phyloP scores from a whole-genome alignment of 2,888 invertebrate species.

The Chalcis sispes region DNA sequence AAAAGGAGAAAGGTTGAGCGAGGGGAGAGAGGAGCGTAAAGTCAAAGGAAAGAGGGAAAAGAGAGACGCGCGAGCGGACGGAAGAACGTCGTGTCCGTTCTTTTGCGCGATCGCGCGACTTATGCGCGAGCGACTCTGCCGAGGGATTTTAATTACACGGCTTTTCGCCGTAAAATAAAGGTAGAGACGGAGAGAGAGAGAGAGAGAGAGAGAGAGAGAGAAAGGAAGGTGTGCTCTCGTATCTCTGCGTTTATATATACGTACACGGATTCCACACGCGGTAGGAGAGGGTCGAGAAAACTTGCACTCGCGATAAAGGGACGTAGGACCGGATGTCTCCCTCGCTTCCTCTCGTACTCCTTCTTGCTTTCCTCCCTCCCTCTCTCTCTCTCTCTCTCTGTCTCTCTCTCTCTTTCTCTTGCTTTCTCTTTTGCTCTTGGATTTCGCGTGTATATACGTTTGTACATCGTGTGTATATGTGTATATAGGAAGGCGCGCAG shows the following conservation, averaged over 20 bases:
- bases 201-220: slow-evolving; percentile 9
- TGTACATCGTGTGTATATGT: slow-evolving; percentile 7
- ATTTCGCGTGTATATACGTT: background rate
- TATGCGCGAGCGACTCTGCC: background rate
- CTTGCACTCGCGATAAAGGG: slow-evolving; percentile 38
- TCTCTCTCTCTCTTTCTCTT: no score
- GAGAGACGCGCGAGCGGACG: background rate
- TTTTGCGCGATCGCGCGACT: no score
- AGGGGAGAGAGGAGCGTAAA: background rate
- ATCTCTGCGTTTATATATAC: background rate
- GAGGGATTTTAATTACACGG: slow-evolving; percentile 51
- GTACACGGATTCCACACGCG: background rate
- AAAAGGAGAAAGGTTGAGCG: background rate
- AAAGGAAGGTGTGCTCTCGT: no score
- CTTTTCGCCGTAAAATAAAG: slow-evolving; percentile 55
- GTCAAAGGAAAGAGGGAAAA: background rate
- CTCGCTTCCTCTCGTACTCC: no score
- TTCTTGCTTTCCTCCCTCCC: background rate
- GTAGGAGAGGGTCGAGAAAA: no score
- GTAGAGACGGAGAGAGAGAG: background rate
- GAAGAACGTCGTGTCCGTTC: no score
- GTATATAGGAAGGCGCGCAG: background rate
- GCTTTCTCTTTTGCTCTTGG: background rate
- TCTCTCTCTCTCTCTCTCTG: background rate
- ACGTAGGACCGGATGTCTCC: background rate